Evolutionary conservation across 2,797 vertebrate genomes (phyloP).

Genomic region (Parambassis ranga): DNA sequence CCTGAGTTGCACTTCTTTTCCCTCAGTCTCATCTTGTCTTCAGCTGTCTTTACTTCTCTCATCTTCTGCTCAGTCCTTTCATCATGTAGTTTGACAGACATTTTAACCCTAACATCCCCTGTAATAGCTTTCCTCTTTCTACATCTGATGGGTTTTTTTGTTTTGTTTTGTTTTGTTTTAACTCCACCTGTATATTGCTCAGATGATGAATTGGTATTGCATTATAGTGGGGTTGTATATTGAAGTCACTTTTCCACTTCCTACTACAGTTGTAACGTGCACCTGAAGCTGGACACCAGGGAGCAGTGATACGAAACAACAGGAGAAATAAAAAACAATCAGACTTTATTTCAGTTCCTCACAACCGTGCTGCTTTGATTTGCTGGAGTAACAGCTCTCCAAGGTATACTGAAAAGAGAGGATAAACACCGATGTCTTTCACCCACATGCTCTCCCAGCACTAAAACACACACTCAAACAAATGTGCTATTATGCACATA

Average conservation of each 20-base stretch:
- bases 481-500: neutral
- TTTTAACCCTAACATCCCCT: conserved; percentile 18
- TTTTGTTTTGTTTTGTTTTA: neutral
- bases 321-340: conserved; percentile 55
- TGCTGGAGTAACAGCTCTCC: conserved; percentile 48
- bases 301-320: conserved; percentile 42
- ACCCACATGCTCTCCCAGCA: neutral
- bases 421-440: conserved; percentile 36
- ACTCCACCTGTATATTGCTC: neutral
- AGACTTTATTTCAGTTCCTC: conserved; percentile 48
- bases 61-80: conserved; percentile 24
- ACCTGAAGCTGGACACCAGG: conserved; percentile 1
- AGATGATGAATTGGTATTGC: neutral
- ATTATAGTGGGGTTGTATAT: too few species aligned
- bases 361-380: too few species aligned
- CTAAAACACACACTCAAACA: neutral
- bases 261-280: too few species aligned
- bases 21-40: conserved; percentile 2
- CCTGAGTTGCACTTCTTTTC: conserved; percentile 15
- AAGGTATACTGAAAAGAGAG: conserved; percentile 42
- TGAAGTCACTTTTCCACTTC: too few species aligned
- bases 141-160: neutral
- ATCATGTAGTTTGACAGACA: conserved; percentile 31
- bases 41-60: conserved; percentile 27
- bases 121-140: neutral